These are phyloP conservation scores for Apis laboriosa DNA, from an alignment of 1,140 invertebrate genomes.

Conservation along the genomic window DNA sequence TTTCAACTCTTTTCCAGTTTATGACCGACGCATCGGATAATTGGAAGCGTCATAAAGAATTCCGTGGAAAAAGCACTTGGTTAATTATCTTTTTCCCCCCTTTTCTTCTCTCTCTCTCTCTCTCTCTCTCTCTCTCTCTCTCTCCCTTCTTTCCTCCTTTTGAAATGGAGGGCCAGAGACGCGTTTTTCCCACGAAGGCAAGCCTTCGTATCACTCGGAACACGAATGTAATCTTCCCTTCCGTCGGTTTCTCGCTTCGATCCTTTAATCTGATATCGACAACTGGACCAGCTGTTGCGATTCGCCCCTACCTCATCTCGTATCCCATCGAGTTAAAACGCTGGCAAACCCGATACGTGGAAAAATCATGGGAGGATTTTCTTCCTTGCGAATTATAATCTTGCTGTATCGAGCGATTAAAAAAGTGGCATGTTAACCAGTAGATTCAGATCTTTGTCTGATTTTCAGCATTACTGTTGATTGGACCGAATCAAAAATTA, in stretches of 20 bases:
- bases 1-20: neutral
- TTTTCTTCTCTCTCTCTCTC: neutral
- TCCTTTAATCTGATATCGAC: constrained; percentile 43
- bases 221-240: constrained; percentile 8
- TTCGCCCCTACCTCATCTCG: neutral
- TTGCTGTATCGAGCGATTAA: no score
- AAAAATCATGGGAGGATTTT: neutral
- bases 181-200: neutral
- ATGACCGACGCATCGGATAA: constrained; percentile 37
- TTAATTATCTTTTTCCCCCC: constrained; percentile 44
- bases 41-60: constrained; percentile 43
- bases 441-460: no score
- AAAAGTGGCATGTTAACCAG: no score
- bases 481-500: no score
- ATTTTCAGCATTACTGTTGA: no score
- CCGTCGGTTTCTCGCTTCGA: constrained; percentile 5
- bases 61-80: constrained; percentile 12
- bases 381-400: neutral
- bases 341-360: neutral
- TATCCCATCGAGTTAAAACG: neutral
- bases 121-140: no score
- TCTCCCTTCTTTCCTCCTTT: neutral
- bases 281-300: constrained; percentile 25
- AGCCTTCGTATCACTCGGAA: neutral
- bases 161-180: no score